A percentile compares a stretch with the other conserved stretches of the same genome.
phyloP scores from a whole-genome alignment of 1,140 invertebrate species.

The Antheraea pernyi region DNA sequence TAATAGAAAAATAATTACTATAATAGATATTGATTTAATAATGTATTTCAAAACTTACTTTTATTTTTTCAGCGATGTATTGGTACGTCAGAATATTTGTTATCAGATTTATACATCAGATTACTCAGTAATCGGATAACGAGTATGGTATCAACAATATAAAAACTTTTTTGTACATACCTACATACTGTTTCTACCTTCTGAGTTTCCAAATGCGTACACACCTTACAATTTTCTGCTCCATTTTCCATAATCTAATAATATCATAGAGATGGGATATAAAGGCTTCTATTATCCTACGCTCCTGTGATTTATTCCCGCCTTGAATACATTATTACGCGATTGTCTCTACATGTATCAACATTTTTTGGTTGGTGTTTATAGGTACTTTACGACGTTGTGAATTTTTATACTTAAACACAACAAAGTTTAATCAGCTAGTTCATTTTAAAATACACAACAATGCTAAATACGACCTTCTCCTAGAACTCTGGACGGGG shows the following conservation, averaged over 20 bases:
- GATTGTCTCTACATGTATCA: neutral
- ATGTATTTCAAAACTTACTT: too few relatives aligned
- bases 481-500: too few relatives aligned
- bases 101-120: too few relatives aligned
- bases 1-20: too few relatives aligned
- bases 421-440: neutral
- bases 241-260: slow-evolving; percentile 3
- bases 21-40: too few relatives aligned
- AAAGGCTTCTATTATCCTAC: slow-evolving; percentile 2
- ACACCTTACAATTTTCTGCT: slow-evolving; percentile 2
- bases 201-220: neutral
- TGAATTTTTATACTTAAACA: neutral
- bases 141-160: neutral
- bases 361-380: neutral
- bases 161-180: neutral
- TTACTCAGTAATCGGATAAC: too few relatives aligned
- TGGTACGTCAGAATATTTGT: too few relatives aligned
- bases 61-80: too few relatives aligned
- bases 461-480: neutral
- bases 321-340: neutral
- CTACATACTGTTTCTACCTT: neutral
- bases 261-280: slow-evolving; percentile 3
- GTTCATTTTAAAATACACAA: neutral
- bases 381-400: neutral
- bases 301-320: slow-evolving; percentile 2